A percentile compares a stretch with the other conserved stretches of the same genome.
These are phyloP conservation scores for Passer montanus DNA, from an alignment of 2,113 vertebrate genomes.

Conservation along the genomic window DNA sequence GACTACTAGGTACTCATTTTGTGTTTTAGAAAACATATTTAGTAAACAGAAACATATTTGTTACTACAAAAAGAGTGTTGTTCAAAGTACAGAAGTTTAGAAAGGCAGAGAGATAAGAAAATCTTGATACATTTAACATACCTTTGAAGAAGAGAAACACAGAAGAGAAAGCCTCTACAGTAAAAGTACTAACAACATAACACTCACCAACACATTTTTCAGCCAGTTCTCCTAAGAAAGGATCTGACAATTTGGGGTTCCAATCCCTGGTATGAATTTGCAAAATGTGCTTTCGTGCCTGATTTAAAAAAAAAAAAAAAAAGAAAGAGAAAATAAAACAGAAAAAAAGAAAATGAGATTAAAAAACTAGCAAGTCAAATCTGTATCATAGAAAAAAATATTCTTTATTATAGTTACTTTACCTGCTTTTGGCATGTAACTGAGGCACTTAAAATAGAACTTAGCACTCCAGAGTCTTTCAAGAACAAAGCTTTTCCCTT, in stretches of 20 bases:
- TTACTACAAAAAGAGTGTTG: neutral
- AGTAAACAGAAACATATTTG: neutral
- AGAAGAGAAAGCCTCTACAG: neutral
- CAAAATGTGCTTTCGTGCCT: constrained; percentile 99
- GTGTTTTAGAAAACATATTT: neutral
- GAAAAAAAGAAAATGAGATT: neutral
- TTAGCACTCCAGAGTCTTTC: neutral
- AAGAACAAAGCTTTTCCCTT: neutral
- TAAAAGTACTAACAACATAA: neutral
- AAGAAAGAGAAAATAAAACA: neutral
- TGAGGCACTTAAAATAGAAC: neutral
- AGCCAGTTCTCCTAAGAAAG: constrained; percentile 94
- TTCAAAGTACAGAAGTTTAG: neutral
- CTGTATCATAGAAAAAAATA: neutral
- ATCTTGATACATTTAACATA: neutral
- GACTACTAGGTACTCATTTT: neutral
- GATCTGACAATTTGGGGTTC: constrained; percentile 92
- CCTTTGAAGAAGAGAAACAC: neutral
- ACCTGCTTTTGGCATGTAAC: neutral
- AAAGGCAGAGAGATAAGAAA: neutral
- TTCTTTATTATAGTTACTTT: neutral
- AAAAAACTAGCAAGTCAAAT: neutral
- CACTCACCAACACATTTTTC: constrained; percentile 99
- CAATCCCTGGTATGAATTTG: constrained; percentile 98
- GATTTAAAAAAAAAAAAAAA: neutral